Base-by-base conservation (phyloP, 2,113 vertebrate species). In the Misgurnus anguillicaudatus region DNA sequence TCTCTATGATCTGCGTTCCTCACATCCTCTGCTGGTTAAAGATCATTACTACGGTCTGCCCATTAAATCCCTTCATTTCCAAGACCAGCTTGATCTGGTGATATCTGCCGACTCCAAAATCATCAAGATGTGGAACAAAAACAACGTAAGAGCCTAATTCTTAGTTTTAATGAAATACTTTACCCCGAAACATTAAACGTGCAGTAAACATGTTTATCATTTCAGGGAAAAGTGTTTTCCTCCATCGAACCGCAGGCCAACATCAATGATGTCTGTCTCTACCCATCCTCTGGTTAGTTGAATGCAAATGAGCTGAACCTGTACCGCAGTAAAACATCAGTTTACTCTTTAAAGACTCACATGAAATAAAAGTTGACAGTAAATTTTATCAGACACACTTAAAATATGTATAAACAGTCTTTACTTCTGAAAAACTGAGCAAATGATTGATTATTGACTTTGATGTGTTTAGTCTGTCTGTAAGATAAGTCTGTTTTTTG, bases 101-200 rank as follows among this genome's bases (percentile, higher is more conserved):
- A 86, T 99, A 81, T 98, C 97, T 5, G 91, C 96, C 0, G 98
- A 99, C 88, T 95, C 96, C 16, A 94, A 97, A 86, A 98, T 99
- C 74, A 92, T 99, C 85, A 99, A 98, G 89, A 93, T 99, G 86
- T 98, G 98, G 97, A 95, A 97, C 89, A 97, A 92, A 91, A 93
- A 97, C 82, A 95, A 90, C 0, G 98, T 99, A 91, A 86, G 95
- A 87, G 38, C 21, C 16, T 13, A 57, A n/a, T 7, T 57, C 53
- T 57, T n/a, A 19, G n/a, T 19, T 62, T 31, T 21, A 58, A 14
- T 71, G 13, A 0, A 41, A n/a, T 9, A 21, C 7, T 73, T 73
- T 16, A 9, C 36, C 58, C 14, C 16, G 9, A 16, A 58, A 62
- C 5, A 8, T 31, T 9, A 13, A 13, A 82, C 73, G 72, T 19